Percentiles rank a stretch among this genome's conserved stretches.
phyloP scores from a whole-genome alignment of 1,140 invertebrate species.

The Sminthurides bifidus region DNA sequence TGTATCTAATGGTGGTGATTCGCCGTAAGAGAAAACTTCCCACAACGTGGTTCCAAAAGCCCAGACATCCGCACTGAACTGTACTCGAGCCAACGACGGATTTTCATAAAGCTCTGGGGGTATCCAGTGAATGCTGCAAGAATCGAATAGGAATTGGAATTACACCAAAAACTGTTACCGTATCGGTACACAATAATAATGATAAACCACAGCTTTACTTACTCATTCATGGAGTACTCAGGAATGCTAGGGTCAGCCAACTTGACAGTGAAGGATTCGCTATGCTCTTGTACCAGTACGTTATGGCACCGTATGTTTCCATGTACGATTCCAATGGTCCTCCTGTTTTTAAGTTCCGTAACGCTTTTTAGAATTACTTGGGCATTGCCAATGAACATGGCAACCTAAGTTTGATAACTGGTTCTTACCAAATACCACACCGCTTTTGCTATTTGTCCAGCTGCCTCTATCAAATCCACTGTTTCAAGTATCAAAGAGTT shows the following conservation, averaged over 20 bases:
- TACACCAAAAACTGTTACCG: neutral
- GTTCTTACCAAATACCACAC: conserved; percentile 28
- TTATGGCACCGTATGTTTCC: conserved; percentile 76
- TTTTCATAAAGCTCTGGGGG: conserved; percentile 63
- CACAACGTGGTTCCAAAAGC: conserved; percentile 77
- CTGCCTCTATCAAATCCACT: conserved; percentile 57
- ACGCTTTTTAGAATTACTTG: neutral
- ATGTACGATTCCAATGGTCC: conserved; percentile 65
- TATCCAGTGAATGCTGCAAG: conserved; percentile 66
- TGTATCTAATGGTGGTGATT: conserved; percentile 30
- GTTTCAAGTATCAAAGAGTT: conserved; percentile 41
- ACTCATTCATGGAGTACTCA: conserved; percentile 48
- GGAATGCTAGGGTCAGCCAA: conserved; percentile 64
- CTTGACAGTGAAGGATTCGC: conserved; percentile 58
- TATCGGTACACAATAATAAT: conserved; percentile 11
- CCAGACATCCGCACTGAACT: conserved; percentile 65
- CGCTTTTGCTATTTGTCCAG: conserved; percentile 31
- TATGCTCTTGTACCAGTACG: conserved; percentile 56
- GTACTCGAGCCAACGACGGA: conserved; percentile 49
- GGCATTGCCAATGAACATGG: neutral
- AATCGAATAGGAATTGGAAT: neutral
- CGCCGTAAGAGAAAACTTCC: conserved; percentile 74
- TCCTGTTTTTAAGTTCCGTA: conserved; percentile 39
- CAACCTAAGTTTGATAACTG: no score
- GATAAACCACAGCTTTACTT: conserved; percentile 35